These are phyloP conservation scores for Alloplasta piceator DNA, from an alignment of 2,888 invertebrate species.

Conservation along the genomic window DNA sequence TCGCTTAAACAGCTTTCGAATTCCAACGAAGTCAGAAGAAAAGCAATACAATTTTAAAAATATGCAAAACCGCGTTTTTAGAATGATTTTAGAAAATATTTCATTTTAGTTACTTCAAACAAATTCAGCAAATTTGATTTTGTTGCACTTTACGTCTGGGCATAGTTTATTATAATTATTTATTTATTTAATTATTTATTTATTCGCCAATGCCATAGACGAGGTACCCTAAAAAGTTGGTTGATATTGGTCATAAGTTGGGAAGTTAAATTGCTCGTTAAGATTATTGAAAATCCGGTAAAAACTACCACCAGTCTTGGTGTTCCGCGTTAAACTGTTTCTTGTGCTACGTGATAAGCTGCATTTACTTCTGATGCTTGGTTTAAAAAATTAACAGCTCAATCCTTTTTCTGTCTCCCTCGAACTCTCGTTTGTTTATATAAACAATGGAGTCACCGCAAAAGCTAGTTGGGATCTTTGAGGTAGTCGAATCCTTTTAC, in stretches of 20 bases:
- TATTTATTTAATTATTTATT: background rate
- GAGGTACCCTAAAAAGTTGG: no score
- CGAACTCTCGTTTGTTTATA: slow-evolving; percentile 21
- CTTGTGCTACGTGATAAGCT: slow-evolving; percentile 11
- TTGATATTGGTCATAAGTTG: slow-evolving; percentile 1
- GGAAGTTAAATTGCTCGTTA: background rate
- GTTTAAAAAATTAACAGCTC: slow-evolving; percentile 53
- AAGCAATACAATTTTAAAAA: slow-evolving; percentile 36
- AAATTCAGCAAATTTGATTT: slow-evolving; percentile 25
- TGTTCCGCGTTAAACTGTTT: slow-evolving; percentile 45
- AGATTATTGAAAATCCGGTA: background rate
- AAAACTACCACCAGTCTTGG: slow-evolving; percentile 2
- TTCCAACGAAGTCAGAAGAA: background rate
- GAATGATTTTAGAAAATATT: no score
- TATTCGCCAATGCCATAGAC: no score
- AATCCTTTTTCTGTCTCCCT: slow-evolving; percentile 29
- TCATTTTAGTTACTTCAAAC: no score
- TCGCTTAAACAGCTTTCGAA: slow-evolving; percentile 27
- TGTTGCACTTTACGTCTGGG: background rate
- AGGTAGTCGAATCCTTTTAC: no score
- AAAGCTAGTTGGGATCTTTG: background rate
- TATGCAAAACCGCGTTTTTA: slow-evolving; percentile 39
- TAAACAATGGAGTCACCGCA: slow-evolving; percentile 20
- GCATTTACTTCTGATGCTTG: slow-evolving; percentile 43
- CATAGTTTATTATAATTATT: background rate